phyloP scores from a whole-genome alignment of 2,113 vertebrate species.

The Cygnus atratus region DNA sequence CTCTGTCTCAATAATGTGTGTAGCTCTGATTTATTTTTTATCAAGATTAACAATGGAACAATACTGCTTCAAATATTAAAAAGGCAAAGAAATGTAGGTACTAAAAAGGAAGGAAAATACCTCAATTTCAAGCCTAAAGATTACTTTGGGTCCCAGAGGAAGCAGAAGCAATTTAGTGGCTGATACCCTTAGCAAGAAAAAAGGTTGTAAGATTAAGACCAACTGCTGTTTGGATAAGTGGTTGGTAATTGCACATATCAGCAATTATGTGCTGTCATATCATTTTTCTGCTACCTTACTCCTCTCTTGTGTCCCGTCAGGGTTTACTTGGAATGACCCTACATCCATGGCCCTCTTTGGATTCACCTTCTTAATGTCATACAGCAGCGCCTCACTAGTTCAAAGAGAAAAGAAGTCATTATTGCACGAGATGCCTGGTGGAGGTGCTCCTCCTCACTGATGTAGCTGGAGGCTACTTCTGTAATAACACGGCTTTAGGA shows the following conservation, averaged over 20 bases:
- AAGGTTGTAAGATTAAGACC: constrained; percentile 85
- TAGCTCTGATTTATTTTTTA: constrained; percentile 65
- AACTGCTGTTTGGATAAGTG: constrained; percentile 86
- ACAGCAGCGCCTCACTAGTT: constrained; percentile 79
- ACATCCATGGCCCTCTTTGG: constrained; percentile 87
- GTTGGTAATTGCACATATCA: constrained; percentile 83
- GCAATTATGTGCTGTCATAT: constrained; percentile 78
- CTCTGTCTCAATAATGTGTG: constrained; percentile 1
- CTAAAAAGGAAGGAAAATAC: constrained; percentile 75
- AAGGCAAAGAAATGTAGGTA: constrained; percentile 77
- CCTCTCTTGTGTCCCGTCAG: constrained; percentile 85
- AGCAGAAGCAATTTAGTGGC: constrained; percentile 85
- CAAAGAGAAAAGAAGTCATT: constrained; percentile 48
- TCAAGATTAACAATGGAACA: constrained; percentile 59
- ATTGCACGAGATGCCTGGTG: constrained; percentile 35
- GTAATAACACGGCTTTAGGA: constrained; percentile 51
- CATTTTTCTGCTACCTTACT: constrained; percentile 86
- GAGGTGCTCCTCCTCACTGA: constrained; percentile 41
- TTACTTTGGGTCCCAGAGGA: constrained; percentile 83
- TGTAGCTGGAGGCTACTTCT: constrained; percentile 46
- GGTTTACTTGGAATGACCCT: constrained; percentile 86
- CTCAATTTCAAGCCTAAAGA: constrained; percentile 85
- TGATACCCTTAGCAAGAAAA: constrained; percentile 80
- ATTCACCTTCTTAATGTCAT: constrained; percentile 86
- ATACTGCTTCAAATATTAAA: constrained; percentile 60